These are phyloP conservation scores for Anaspis maculata DNA, from an alignment of 2,888 invertebrate genomes.

Conservation along the genomic window DNA sequence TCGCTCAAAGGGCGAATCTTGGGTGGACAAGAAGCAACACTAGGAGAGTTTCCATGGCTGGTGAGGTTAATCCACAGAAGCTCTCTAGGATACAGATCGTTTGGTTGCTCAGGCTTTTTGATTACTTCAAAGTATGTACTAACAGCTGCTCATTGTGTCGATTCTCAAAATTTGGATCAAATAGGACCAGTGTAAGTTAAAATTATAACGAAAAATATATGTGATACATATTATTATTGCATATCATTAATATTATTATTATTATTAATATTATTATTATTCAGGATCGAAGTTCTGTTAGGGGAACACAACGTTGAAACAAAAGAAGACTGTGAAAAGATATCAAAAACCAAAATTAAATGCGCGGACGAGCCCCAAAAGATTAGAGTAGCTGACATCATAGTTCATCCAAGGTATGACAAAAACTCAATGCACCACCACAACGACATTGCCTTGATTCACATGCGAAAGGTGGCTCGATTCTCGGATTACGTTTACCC, in stretches of 20 bases:
- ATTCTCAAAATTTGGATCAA: slow-evolving; percentile 12
- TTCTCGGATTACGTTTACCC: slow-evolving; percentile 34
- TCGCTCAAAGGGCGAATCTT: slow-evolving; percentile 28
- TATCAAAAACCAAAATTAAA: slow-evolving; percentile 20
- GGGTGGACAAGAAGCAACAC: slow-evolving; percentile 39
- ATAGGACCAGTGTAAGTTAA: slow-evolving; percentile 42
- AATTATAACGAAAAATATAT: too few species aligned
- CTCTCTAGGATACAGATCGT: slow-evolving; percentile 23
- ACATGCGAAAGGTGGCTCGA: slow-evolving; percentile 36
- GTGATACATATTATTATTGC: too few species aligned
- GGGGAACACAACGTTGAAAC: slow-evolving; percentile 45
- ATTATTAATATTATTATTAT: slow-evolving; percentile 11
- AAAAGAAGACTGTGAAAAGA: slow-evolving; percentile 42
- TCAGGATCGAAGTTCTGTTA: slow-evolving; percentile 34
- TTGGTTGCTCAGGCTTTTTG: slow-evolving; percentile 45
- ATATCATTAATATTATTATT: not conserved
- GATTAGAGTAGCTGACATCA: slow-evolving; percentile 38
- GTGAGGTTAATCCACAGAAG: slow-evolving; percentile 44
- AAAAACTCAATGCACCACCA: slow-evolving; percentile 26
- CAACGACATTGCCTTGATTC: slow-evolving; percentile 46
- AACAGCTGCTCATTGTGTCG: slow-evolving; percentile 48
- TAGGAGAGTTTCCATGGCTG: slow-evolving; percentile 52
- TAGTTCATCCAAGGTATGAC: slow-evolving; percentile 42
- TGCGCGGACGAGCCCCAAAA: slow-evolving; percentile 41
- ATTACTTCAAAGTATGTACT: slow-evolving; percentile 47